Base-by-base conservation (phyloP, 1,140 invertebrate species). In the Drosophila virilis region DNA sequence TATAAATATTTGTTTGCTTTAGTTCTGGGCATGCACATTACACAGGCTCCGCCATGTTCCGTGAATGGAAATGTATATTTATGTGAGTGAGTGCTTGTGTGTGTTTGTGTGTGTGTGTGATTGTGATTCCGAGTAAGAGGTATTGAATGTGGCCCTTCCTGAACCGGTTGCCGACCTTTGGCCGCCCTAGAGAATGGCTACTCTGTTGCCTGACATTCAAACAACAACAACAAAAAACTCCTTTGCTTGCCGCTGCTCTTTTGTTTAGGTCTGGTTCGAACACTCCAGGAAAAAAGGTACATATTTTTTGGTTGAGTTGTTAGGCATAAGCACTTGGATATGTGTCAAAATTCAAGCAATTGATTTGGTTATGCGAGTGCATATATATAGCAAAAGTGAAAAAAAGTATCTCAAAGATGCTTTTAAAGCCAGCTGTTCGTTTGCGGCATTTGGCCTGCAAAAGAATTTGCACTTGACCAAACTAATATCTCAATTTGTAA, bases 1-100 rank as follows among this genome's bases (percentile, higher is more conserved):
- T 86, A 86, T 86, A 86, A 86, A 86, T 86, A 86, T 86, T 86
- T 86, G 83, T 74, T 86, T 86, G 83, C 72, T 72, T 82, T 80
- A 72, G 83, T 77, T 82, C 76, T 71, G 50, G 67, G 65, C 80
- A 77, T 84, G 81, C 81, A 77, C 81, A 80, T 84, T 83, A 80
- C 82, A 74, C 77, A 67, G 68, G 37, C 37, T 33, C 50, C 17
- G 40, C 38, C 35, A 57, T 57, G 17, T 57, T 57, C 28, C 58
- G 48, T 65, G 60, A 57, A 61, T 62, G 57, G 12, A 40, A 37
- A 45, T 64, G 60, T 67, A 32, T 68, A 13, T 43, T 10, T 43
- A 51, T 37, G 15, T 40, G 8, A 10, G 57, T 70, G 32, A 60
- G 15, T 57, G 8, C 58, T 15, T 15, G 37, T 13, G 15, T 17